Evolutionary conservation across 2,113 vertebrate genomes (phyloP), one percentile per base, ranked within the genome.

Genomic region (human (Homo sapiens)): DNA sequence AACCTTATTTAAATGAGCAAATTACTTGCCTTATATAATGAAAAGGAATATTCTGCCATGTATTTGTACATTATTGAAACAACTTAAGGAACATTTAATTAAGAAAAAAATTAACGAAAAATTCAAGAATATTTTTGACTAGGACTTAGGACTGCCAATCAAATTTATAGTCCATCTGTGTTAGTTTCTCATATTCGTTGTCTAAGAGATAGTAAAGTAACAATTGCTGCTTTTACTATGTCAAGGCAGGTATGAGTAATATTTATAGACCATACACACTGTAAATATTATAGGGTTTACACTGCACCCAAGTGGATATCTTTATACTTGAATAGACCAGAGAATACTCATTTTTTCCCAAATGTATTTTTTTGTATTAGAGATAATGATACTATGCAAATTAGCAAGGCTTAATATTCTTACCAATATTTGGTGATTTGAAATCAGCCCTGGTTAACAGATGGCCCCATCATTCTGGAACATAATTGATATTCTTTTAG

Each of bases 381-480:
- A 97, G 96, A 97, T 97, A 97, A 98, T 97, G 97, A 97, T 96
- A 72, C 90, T 98, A 97, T 96, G 95, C 97, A 98, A 98, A 98
- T 97, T 90, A 98, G 97, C 66, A 97, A 79, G 55, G 90, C 94
- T 97, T 98, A 97, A 97, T 97, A 96, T 96, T 93, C 96, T 97
- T 76, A 95, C 95, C 94, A 97, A 97, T 97, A 98, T 97, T 94
- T 98, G 97, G 89, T 92, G 88, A 97, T 97, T 89, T 97, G 89
- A 98, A 97, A 97, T 96, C 96, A 96, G 90, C 84, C 88, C 72
- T 98, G 89, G 55, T 96, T 98, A 97, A 97, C 97, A 98, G 96
- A 98, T 98, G 98, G 94, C 50, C 85, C 81, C 73, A 94, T 96
- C 94, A 97, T 93, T 89, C 92, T 92, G 76, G 35, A 72, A 86